Evolutionary conservation across 1,140 invertebrate species (phyloP).

Genomic region (Drosophila azteca): DNA sequence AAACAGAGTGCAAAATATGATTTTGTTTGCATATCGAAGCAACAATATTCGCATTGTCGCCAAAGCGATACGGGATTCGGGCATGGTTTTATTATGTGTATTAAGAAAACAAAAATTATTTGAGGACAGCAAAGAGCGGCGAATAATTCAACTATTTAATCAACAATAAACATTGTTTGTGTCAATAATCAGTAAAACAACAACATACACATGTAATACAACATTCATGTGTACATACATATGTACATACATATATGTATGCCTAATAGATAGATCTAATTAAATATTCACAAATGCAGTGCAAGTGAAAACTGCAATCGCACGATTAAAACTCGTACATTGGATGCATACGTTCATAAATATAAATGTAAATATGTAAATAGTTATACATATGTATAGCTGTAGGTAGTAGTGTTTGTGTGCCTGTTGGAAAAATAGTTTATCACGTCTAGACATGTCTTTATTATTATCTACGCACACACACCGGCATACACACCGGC

Average conservation of each 20-base stretch:
- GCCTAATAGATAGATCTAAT: too few species aligned
- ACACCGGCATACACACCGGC: conserved; percentile 16
- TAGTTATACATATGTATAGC: too few species aligned
- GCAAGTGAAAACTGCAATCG: conserved; percentile 14
- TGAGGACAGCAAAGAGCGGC: too few species aligned
- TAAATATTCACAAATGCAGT: conserved; percentile 25
- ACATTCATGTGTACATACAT: too few species aligned
- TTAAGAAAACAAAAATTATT: too few species aligned
- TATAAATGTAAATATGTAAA: not conserved
- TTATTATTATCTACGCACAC: conserved; percentile 62
- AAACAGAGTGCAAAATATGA: conserved; percentile 22
- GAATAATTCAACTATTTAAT: too few species aligned
- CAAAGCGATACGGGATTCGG: too few species aligned
- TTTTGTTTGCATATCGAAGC: conserved; percentile 1
- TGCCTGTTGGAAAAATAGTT: conserved; percentile 55
- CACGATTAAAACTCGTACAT: not conserved
- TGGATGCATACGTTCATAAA: conserved; percentile 17
- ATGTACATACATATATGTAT: too few species aligned
- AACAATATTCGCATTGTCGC: not conserved
- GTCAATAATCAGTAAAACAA: too few species aligned
- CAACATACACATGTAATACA: too few species aligned
- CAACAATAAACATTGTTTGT: too few species aligned
- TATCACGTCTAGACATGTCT: conserved; percentile 73
- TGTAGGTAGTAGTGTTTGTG: not conserved
- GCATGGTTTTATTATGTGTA: not conserved